Evolutionary conservation across 2,113 vertebrate genomes (phyloP).

Genomic region (Ia io): DNA sequence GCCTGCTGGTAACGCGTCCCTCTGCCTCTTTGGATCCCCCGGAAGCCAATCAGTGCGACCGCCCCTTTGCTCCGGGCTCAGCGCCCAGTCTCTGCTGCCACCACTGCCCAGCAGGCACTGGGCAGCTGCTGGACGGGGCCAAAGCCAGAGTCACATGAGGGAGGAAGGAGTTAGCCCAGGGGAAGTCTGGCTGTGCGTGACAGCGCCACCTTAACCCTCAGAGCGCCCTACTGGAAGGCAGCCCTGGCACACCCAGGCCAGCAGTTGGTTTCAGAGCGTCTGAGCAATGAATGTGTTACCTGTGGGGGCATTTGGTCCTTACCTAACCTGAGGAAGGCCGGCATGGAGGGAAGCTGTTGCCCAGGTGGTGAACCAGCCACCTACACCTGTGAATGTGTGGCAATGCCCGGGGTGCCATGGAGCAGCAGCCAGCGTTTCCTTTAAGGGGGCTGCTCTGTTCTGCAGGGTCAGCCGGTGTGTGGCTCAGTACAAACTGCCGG

Average conservation of each 20-base stretch:
- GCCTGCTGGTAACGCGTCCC: constrained; percentile 47
- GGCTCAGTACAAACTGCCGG: not conserved
- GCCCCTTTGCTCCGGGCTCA: constrained; percentile 34
- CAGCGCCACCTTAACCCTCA: not conserved
- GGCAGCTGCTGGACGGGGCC: not conserved
- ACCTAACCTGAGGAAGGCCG: not conserved
- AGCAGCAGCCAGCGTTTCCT: not conserved
- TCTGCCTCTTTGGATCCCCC: constrained; percentile 21
- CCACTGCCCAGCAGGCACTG: not conserved
- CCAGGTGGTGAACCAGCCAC: not conserved
- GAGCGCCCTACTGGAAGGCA: not conserved
- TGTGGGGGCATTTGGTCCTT: not conserved
- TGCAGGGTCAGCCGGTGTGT: not conserved
- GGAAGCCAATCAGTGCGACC: not conserved
- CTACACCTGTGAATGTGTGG: not conserved
- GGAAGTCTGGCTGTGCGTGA: not conserved
- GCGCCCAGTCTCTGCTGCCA: constrained; percentile 24
- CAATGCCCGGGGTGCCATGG: too few relatives aligned
- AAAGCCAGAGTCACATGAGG: not conserved
- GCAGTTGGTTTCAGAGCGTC: constrained; percentile 15
- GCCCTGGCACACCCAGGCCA: not conserved
- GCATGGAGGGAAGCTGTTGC: not conserved
- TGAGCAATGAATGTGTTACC: not conserved
- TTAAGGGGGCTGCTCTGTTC: not conserved
- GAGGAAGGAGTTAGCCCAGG: not conserved